A percentile compares a stretch with the other conserved stretches of the same genome.
phyloP scores from a whole-genome alignment of 1,140 invertebrate genomes.

The Lordiphosa collinella region DNA sequence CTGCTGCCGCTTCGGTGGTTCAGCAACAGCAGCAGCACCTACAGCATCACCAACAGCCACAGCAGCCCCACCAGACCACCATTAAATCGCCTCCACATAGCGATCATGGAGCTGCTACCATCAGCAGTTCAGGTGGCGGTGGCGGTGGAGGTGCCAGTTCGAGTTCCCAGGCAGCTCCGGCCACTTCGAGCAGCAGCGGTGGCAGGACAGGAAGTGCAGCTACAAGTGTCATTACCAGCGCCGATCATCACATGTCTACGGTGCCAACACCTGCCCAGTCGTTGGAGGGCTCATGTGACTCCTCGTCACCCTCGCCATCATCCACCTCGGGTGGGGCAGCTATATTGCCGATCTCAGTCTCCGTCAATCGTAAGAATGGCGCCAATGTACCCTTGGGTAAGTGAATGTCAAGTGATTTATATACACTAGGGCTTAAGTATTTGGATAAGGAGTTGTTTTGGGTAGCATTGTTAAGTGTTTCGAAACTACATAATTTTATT shows the following conservation, averaged over 20 bases:
- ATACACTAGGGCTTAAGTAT: too few relatives aligned
- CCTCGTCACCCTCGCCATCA: slow-evolving; percentile 76
- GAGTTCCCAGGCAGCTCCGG: slow-evolving; percentile 61
- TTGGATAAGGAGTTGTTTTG: too few relatives aligned
- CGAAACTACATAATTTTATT: too few relatives aligned
- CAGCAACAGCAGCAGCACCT: slow-evolving; percentile 55
- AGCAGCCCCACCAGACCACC: slow-evolving; percentile 57
- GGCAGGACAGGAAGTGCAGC: slow-evolving; percentile 41
- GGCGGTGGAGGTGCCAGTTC: too few relatives aligned
- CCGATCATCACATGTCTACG: slow-evolving; percentile 69
- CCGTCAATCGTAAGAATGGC: slow-evolving; percentile 76
- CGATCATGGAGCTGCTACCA: slow-evolving; percentile 54
- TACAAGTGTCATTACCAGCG: slow-evolving; percentile 61
- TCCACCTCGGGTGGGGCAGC: slow-evolving; percentile 69
- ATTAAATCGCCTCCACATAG: slow-evolving; percentile 60
- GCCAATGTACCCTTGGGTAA: slow-evolving; percentile 67
- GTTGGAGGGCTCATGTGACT: slow-evolving; percentile 76
- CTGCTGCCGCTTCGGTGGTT: slow-evolving; percentile 46
- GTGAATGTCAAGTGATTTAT: slow-evolving; percentile 20
- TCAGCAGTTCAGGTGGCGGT: slow-evolving; percentile 38
- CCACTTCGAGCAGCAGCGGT: slow-evolving; percentile 56
- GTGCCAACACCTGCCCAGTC: slow-evolving; percentile 76
- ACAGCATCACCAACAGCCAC: slow-evolving; percentile 57
- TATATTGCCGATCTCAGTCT: slow-evolving; percentile 68
- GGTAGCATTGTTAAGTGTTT: too few relatives aligned